A percentile compares a stretch with the other conserved stretches of the same genome.
These are phyloP conservation scores for Caenorhabditis sp. DNA, from an alignment of 2,888 invertebrate species.

Conservation along the genomic window DNA sequence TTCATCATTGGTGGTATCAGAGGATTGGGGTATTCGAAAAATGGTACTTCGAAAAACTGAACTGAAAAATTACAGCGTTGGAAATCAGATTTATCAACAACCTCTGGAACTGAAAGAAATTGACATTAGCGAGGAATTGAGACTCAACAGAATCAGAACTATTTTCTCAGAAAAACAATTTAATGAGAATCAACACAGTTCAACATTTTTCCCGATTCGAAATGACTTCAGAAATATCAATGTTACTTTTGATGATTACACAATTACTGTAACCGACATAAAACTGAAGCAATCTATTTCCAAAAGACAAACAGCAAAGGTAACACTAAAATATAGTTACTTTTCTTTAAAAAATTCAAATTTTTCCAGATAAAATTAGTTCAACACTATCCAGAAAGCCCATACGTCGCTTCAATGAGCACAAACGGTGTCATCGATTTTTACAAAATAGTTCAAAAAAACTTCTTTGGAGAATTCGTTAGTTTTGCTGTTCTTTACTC, in stretches of 20 bases:
- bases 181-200: neutral
- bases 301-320: constrained; percentile 11
- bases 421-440: constrained; percentile 25
- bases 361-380: neutral
- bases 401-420: constrained; percentile 12
- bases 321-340: neutral
- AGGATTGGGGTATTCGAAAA: neutral
- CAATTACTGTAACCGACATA: neutral
- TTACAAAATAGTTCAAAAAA: constrained; percentile 13
- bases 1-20: neutral
- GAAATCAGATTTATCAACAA: neutral
- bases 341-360: neutral
- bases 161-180: neutral
- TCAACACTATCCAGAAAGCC: neutral
- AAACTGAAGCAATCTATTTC: constrained; percentile 4
- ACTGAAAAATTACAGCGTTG: constrained; percentile 2
- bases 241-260: neutral
- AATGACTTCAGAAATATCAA: neutral
- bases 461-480: neutral
- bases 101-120: neutral
- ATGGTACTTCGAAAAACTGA: neutral
- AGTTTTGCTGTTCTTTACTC: too few relatives aligned
- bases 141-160: neutral
- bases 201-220: constrained; percentile 2
- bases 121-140: neutral